A percentile compares a stretch with the other conserved stretches of the same genome.
phyloP scores from a whole-genome alignment of 1,140 invertebrate species.

The Drosophila varians region DNA sequence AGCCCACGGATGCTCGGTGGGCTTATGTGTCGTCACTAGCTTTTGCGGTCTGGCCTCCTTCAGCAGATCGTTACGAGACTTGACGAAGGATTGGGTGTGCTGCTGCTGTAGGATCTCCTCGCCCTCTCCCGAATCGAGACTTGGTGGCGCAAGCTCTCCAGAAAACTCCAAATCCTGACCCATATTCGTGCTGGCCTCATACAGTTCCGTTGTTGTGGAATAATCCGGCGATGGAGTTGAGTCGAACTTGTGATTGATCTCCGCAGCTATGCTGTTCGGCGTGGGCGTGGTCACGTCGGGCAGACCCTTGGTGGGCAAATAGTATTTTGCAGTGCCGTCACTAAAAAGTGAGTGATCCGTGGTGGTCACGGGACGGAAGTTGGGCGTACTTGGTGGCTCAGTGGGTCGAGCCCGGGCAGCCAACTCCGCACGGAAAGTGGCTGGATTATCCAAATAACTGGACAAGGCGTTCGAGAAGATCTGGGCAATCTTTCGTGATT shows the following conservation, averaged over 20 bases:
- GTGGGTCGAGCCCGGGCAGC: constrained; percentile 89
- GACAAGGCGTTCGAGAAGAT: constrained; percentile 92
- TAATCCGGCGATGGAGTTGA: constrained; percentile 59
- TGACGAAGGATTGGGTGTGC: constrained; percentile 81
- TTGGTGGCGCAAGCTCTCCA: constrained; percentile 62
- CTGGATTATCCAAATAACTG: constrained; percentile 91
- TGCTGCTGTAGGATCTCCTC: constrained; percentile 73
- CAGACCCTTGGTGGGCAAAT: constrained; percentile 72
- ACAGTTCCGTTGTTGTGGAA: constrained; percentile 58
- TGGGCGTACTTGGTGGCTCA: constrained; percentile 86
- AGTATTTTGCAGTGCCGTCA: constrained; percentile 73
- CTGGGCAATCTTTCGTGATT: constrained; percentile 90
- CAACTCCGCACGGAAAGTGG: constrained; percentile 89
- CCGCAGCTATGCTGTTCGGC: constrained; percentile 82
- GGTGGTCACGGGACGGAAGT: constrained; percentile 63
- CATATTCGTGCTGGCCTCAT: constrained; percentile 61
- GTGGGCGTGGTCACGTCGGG: constrained; percentile 72
- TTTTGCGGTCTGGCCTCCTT: constrained; percentile 58
- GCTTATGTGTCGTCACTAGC: constrained; percentile 65
- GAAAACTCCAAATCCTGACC: constrained; percentile 66
- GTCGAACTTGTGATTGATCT: constrained; percentile 83
- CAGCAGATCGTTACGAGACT: constrained; percentile 73
- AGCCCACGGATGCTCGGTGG: constrained; percentile 83
- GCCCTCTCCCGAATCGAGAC: constrained; percentile 64
- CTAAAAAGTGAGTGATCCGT: constrained; percentile 67